These are phyloP conservation scores for Brachionus sp. DNA, from an alignment of 1,140 invertebrate genomes.

Conservation along the genomic window DNA sequence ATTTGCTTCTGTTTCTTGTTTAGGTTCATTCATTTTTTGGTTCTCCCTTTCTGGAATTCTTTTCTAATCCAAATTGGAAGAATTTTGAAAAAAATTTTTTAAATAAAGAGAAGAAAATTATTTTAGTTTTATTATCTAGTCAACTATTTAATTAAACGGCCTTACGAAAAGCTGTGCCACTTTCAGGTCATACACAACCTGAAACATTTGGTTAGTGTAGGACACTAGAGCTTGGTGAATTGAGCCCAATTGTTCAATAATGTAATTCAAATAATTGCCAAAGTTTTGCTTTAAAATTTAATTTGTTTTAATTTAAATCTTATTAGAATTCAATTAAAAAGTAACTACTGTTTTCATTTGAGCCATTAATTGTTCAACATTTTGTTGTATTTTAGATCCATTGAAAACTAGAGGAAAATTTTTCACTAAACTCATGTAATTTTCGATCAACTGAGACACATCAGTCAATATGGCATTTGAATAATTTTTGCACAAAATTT, in stretches of 20 bases:
- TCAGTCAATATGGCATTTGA: background rate
- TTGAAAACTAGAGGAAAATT: slow-evolving; percentile 42
- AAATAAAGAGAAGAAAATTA: slow-evolving; percentile 23
- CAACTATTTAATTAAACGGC: background rate
- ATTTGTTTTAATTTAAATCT: background rate
- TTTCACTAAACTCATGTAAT: slow-evolving; percentile 28
- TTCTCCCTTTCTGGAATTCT: slow-evolving; percentile 1
- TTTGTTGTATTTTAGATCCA: slow-evolving; percentile 14
- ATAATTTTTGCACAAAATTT: background rate
- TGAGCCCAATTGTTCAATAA: background rate
- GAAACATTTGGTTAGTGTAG: slow-evolving; percentile 26
- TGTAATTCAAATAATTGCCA: slow-evolving; percentile 29
- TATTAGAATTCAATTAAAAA: background rate
- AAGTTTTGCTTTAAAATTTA: background rate
- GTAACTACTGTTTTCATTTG: background rate
- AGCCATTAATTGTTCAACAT: background rate
- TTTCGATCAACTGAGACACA: slow-evolving; percentile 6
- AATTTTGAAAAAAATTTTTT: slow-evolving; percentile 12
- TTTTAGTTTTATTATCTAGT: slow-evolving; percentile 18
- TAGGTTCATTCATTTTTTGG: background rate
- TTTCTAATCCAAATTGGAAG: slow-evolving; percentile 39
- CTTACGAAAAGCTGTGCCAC: slow-evolving; percentile 9
- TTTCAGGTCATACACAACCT: slow-evolving; percentile 14
- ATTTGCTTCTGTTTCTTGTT: background rate
- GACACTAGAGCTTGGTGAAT: slow-evolving; percentile 24